These are phyloP conservation scores for Nyleta sp. DNA, from an alignment of 2,888 invertebrate genomes.

Conservation along the genomic window DNA sequence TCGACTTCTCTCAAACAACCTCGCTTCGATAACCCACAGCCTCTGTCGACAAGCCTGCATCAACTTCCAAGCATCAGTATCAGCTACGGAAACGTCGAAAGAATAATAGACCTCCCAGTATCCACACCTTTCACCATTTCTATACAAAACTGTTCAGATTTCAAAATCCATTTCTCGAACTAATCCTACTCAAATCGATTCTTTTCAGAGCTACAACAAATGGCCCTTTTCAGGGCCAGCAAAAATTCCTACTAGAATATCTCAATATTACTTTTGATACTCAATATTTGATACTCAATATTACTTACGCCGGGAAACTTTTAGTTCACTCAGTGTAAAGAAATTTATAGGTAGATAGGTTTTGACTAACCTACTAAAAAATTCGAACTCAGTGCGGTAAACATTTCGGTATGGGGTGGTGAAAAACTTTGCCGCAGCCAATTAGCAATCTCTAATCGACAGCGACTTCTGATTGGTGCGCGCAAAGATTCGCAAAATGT, in stretches of 20 bases:
- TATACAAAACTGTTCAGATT: background rate
- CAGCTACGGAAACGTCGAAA: background rate
- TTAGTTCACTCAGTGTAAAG: too few species aligned
- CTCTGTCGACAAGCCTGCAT: background rate
- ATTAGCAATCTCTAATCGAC: too few species aligned
- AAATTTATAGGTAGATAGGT: too few species aligned
- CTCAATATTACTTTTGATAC: background rate
- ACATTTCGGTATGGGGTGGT: too few species aligned
- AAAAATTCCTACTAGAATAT: conserved; percentile 1
- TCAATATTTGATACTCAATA: too few species aligned
- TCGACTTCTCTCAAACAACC: background rate
- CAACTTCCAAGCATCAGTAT: background rate
- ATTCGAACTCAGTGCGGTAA: too few species aligned
- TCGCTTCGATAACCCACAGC: background rate
- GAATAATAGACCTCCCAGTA: conserved; percentile 2
- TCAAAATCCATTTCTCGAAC: background rate
- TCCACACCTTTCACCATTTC: background rate
- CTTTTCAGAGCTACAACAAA: background rate
- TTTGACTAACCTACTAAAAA: too few species aligned
- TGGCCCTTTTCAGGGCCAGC: background rate
- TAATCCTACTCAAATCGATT: background rate
- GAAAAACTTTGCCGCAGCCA: too few species aligned
- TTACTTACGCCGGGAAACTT: too few species aligned
- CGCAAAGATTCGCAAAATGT: too few species aligned
- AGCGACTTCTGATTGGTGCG: too few species aligned